Base-by-base conservation (phyloP, 2,888 invertebrate genomes). In the Drosophila buzzatii region DNA sequence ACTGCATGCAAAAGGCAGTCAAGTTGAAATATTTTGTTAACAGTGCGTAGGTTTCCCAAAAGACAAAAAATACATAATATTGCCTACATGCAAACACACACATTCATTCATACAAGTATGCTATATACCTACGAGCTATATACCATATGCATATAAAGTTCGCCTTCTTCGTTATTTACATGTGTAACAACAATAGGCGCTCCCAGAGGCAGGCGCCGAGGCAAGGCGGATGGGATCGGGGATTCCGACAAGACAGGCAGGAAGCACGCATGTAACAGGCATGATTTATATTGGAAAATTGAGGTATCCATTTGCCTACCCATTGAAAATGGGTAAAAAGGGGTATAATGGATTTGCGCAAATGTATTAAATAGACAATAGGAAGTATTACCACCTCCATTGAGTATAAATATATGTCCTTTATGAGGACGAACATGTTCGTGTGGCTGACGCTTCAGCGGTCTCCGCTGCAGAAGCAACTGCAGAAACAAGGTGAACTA, bases 231-330 rank as follows among this genome's bases (percentile, higher is more conserved):
- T 52, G 61, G 61, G 42, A 52, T 62, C 70, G 83, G 67, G 70
- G 73, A 68, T 70, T 70, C 5, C 52, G 55, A 58, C 52, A 70
- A 71, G 70, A 72, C 82, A 72, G 59, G 64, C 85, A 70, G 85
- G 84, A 86, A 84, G 85, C 82, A 71, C 60, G 80, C 76, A 69
- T 73, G 84, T 66, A 71, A 73, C 67, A 58, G 69, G 62, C 76
- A 81, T 85, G 85, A 85, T 87, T 87, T 84, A 81, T 87, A 87
- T 83, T 76, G 71, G 66, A 67, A 84, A 82, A 81, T 76, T 84
- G 76, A 79, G 81, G 74, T 68, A 76, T 73, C 51, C 63, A 58
- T 59, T 66, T 42, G 63, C 62, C 55, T 61, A 57, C 33, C 44
- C 57, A 44, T 44, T 44, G 42, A 20, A 44, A 57, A 35, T 57